Evolutionary conservation across 2,113 vertebrate species (phyloP), one percentile per base, ranked within the genome.

Genomic region (Rattus rattus): DNA sequence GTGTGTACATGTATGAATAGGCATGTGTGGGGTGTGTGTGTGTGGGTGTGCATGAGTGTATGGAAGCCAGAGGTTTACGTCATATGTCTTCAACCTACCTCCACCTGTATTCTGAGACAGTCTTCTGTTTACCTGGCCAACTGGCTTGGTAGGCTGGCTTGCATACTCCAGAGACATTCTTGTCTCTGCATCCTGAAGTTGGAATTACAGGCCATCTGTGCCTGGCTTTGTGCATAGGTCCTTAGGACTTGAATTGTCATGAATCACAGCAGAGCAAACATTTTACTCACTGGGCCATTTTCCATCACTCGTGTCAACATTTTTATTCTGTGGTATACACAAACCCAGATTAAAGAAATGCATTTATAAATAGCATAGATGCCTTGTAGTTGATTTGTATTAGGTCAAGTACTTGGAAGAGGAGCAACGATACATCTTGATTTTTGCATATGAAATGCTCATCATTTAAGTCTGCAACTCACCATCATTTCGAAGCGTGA

Each of bases 401-500:
- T 94, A 26, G 17, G 69, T 49, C 63, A 80, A 93, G 3, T 73
- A 5, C 52, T 96, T 56, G 70, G 28, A 30, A 69, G 77, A 91
- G 30, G 6, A 59, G 1, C 6, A 69, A 3, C 7, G 49, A 22
- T n/a, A 39, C 16, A 63, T 96, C 88, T 75, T 67, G 4, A 14
- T 56, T 76, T 94, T 7, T 1, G 11, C 67, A 28, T 88, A 88
- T 52, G 19, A 80, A 6, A 19, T 39, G 19, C 26, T 81, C 17
- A 76, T 47, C 11, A 36, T 65, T 79, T 92, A 22, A 39, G 17
- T 24, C 5, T 1, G 2, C 2, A 94, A 97, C 99, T 99, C 98
- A 99, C 99, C 99, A 65, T 99, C 99, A 0, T 99, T 99, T 97
- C 99, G 99, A 11, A 99, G 98, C 0, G 99, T 99, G 81, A 99